Conservation (phyloP, 2,888 invertebrate species). For the Rhyacophila evoluta region DNA sequence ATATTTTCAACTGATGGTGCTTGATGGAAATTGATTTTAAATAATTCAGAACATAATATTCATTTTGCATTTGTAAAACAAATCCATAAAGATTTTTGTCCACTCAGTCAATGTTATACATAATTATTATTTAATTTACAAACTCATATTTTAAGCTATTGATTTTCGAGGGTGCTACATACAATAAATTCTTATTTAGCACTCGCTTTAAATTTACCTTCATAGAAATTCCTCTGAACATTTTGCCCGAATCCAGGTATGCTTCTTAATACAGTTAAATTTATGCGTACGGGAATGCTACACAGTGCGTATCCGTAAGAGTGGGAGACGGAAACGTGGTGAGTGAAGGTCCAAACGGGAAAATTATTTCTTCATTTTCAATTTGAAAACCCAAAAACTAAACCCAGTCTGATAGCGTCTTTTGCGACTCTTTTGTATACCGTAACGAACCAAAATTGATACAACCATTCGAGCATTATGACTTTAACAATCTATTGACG, state of each 20-base stretch:
- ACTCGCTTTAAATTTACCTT: neutral
- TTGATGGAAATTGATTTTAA: no score
- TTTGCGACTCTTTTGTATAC: no score
- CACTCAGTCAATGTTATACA: no score
- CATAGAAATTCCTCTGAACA: neutral
- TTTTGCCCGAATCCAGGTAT: neutral
- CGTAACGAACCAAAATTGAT: no score
- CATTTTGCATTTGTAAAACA: neutral
- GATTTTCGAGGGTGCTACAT: neutral
- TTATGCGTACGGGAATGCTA: conserved; percentile 9
- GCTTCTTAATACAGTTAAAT: conserved; percentile 15
- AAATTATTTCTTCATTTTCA: neutral
- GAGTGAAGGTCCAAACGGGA: neutral
- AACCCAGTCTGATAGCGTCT: no score
- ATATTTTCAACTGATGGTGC: no score
- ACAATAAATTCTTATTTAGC: conserved; percentile 8
- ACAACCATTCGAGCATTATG: no score
- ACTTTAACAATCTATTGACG: no score
- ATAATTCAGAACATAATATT: no score
- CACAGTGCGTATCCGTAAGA: neutral
- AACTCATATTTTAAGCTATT: neutral
- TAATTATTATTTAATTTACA: neutral
- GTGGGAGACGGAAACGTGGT: neutral
- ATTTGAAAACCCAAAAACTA: no score
- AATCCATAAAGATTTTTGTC: neutral